These are phyloP conservation scores for Pocillopora meandrina DNA, from an alignment of 92 coral and sea anemone species.

Conservation along the genomic window DNA sequence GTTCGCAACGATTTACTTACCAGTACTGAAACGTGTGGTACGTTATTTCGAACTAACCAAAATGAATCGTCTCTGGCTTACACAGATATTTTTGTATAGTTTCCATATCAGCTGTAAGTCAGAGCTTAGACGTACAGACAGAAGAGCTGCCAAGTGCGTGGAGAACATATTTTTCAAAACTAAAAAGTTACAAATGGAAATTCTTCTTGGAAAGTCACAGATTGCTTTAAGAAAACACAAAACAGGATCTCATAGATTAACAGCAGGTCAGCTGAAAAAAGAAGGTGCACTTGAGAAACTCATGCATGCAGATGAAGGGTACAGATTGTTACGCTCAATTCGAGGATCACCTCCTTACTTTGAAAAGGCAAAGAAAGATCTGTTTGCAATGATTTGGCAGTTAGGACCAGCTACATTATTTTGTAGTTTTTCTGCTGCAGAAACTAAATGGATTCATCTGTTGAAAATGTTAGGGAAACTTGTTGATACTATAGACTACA, in stretches of 20 bases:
- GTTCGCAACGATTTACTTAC: conserved; percentile 24
- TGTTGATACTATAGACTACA: conserved; percentile 11
- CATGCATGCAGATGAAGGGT: conserved; percentile 54
- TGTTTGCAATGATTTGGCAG: conserved; percentile 73
- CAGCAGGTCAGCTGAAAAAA: conserved; percentile 62
- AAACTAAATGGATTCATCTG: conserved; percentile 45
- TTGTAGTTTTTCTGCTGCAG: conserved; percentile 56
- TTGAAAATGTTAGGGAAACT: conserved; percentile 19
- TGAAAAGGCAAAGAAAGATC: conserved; percentile 63
- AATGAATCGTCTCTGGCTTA: conserved; percentile 33
- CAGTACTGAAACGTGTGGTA: conserved; percentile 17
- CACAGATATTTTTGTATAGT: conserved; percentile 29
- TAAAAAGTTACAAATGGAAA: conserved; percentile 65
- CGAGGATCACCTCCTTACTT: conserved; percentile 61
- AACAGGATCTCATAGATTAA: conserved; percentile 44
- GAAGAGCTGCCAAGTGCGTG: conserved; percentile 49
- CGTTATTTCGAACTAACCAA: conserved; percentile 23
- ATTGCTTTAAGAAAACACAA: conserved; percentile 54
- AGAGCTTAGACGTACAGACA: conserved; percentile 48
- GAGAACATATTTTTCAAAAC: conserved; percentile 56
- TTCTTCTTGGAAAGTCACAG: conserved; percentile 51
- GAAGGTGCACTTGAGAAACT: conserved; percentile 55
- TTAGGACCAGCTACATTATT: conserved; percentile 56
- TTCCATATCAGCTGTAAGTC: conserved; percentile 48
- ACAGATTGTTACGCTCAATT: conserved; percentile 43